Percentiles rank a stretch among this genome's conserved stretches.
These are phyloP conservation scores for Heteractis magnifica DNA, from an alignment of 92 coral and sea anemone species.

Conservation along the genomic window DNA sequence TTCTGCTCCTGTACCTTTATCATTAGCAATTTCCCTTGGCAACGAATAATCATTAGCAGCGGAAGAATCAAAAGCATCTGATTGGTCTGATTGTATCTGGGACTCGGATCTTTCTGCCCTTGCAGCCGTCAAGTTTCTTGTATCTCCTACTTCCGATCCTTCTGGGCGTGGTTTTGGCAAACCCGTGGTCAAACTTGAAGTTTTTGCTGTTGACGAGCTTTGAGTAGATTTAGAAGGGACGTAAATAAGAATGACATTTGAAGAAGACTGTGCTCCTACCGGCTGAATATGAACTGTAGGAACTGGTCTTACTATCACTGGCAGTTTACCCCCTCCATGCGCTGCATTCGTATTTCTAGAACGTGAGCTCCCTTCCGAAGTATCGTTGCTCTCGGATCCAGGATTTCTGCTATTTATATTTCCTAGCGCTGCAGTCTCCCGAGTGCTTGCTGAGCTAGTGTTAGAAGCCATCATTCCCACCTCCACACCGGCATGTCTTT, in stretches of 20 bases:
- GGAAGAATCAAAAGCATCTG: not conserved
- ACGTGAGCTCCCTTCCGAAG: not conserved
- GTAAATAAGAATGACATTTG: constrained; percentile 28
- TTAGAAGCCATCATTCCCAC: constrained; percentile 12
- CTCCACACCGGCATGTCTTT: constrained; percentile 46
- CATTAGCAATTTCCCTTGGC: not conserved
- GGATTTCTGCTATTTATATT: not conserved
- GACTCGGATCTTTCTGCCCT: not conserved
- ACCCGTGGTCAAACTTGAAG: not conserved
- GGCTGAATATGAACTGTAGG: constrained; percentile 36
- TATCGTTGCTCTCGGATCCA: not conserved
- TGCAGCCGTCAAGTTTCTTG: not conserved
- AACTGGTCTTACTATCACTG: not conserved
- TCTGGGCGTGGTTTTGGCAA: not conserved
- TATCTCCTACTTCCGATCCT: not conserved
- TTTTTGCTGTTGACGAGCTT: not conserved
- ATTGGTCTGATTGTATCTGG: not conserved
- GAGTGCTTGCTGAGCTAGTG: constrained; percentile 5
- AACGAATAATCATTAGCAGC: not conserved
- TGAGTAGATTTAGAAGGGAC: constrained; percentile 20
- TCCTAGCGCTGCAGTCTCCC: not conserved
- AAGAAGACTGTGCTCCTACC: not conserved
- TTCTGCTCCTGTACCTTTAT: constrained; percentile 32
- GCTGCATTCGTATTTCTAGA: not conserved
- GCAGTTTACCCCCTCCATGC: too few species aligned